Base-by-base conservation (phyloP, 2,888 invertebrate genomes). In the Leucophora obtusa region DNA sequence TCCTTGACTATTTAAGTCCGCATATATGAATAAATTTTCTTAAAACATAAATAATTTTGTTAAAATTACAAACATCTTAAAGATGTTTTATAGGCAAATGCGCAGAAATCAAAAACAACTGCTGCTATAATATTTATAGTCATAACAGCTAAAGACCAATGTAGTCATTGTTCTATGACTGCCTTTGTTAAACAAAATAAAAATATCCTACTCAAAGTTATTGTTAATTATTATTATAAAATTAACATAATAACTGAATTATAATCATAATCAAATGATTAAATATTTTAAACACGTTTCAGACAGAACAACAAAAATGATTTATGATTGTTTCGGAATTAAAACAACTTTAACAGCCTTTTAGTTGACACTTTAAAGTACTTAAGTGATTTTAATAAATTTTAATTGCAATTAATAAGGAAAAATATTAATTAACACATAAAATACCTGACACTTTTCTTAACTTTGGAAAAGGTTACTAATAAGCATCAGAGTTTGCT, bases 221-320 rank as follows among this genome's bases (percentile, higher is more conserved):
- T 11, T 38, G 38, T 38, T 38, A 38, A 38, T 11, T 38, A 11
- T 38, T 9, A 38, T 38, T 11, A 38, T 10, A 38, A 38, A 38
- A 38, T 38, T 38, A 38, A 38, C 38, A 38, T 38, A 38, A 38
- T 38, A 38, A 14, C 38, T 38, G 11, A 38, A 38, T 38, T 38
- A 38, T 38, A 38, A 10, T 2, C 38, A 38, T 60, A 66, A 74
- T 60, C 66, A 53, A 18, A 65, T 50, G 28, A 59, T 66, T 74
- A 66, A 58, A 59, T 35, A 74, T 66, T 66, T 66, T 11, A 50
- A 66, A 66, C 73, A 74, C 66, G 73, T 74, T 38, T 24, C 11
- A 53, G 14, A 9, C 14, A 56, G 38, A 69, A 59, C 33, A 58
- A 47, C 59, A 74, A 70, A 62, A 54, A 63, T 72, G 71, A 72